phyloP scores from a whole-genome alignment of 2,113 vertebrate genomes.

The Leptobrachium ailaonicum region DNA sequence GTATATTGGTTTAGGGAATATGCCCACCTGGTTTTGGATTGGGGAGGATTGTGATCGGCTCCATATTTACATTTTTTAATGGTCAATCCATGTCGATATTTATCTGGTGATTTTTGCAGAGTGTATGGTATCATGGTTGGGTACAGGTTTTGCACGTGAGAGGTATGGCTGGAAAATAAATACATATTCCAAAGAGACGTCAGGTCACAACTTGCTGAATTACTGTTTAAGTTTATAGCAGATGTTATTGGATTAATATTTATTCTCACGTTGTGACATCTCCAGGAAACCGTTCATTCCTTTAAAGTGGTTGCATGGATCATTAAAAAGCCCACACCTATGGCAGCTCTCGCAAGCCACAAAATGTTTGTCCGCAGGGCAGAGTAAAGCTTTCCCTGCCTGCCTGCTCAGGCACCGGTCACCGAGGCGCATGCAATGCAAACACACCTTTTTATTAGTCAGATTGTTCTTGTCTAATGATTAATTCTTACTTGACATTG shows the following conservation, averaged over 20 bases:
- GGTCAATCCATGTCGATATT: too few relatives aligned
- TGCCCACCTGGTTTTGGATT: too few relatives aligned
- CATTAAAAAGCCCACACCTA: slow-evolving; percentile 31
- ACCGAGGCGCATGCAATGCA: slow-evolving; percentile 2
- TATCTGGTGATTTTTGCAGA: too few relatives aligned
- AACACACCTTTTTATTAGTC: slow-evolving; percentile 25
- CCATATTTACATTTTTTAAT: too few relatives aligned
- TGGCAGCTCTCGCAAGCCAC: slow-evolving; percentile 15
- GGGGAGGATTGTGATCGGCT: too few relatives aligned
- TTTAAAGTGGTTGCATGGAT: slow-evolving; percentile 3
- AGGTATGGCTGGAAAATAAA: too few relatives aligned
- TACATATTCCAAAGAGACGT: neutral
- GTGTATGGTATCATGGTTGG: too few relatives aligned
- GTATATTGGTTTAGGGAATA: too few relatives aligned
- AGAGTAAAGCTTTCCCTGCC: slow-evolving; percentile 1
- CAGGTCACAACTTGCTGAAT: slow-evolving; percentile 15
- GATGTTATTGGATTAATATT: slow-evolving; percentile 44
- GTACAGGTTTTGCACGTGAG: too few relatives aligned
- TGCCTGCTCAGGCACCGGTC: slow-evolving; percentile 23
- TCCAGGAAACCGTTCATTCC: slow-evolving; percentile 47
- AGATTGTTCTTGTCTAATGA: neutral
- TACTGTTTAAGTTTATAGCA: neutral
- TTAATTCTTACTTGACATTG: slow-evolving; percentile 1
- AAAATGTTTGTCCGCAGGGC: slow-evolving; percentile 32
- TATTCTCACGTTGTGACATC: slow-evolving; percentile 52